phyloP scores from a whole-genome alignment of 2,888 invertebrate genomes.

The Stenichneumon culpator region DNA sequence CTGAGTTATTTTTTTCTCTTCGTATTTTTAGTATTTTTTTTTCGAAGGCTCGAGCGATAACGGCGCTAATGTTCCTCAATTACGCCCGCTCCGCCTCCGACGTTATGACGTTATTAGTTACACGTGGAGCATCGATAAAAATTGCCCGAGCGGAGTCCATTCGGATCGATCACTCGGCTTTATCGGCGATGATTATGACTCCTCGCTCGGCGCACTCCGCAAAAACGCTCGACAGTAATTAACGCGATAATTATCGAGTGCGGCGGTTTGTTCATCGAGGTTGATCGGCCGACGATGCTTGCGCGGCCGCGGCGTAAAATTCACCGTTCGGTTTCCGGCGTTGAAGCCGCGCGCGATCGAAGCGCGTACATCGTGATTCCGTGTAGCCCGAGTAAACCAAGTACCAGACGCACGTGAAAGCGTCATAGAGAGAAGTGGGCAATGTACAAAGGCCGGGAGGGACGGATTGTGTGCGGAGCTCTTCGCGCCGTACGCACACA shows the following conservation, averaged over 20 bases:
- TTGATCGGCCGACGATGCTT: constrained; percentile 34
- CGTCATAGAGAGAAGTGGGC: constrained; percentile 49
- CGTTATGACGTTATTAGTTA: no score
- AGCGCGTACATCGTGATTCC: constrained; percentile 23
- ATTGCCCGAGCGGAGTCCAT: background rate
- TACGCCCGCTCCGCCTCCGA: no score
- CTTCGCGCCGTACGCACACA: constrained; percentile 50
- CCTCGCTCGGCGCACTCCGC: background rate
- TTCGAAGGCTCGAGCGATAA: no score
- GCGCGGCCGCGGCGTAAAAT: constrained; percentile 47
- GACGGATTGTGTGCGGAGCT: constrained; percentile 30
- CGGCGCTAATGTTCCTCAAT: no score
- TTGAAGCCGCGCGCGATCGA: constrained; percentile 8
- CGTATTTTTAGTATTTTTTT: no score
- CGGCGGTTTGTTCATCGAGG: constrained; percentile 49
- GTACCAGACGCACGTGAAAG: constrained; percentile 61
- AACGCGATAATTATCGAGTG: constrained; percentile 36
- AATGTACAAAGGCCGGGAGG: constrained; percentile 46
- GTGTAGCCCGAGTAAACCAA: constrained; percentile 25
- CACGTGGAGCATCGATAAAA: background rate
- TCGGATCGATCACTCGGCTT: background rate
- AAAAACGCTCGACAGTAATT: background rate
- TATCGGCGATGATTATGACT: background rate
- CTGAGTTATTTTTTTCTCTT: no score
- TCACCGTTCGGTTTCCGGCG: constrained; percentile 54